Conservation (phyloP, 2,888 invertebrate species). For the Stenolophus ochropezus region DNA sequence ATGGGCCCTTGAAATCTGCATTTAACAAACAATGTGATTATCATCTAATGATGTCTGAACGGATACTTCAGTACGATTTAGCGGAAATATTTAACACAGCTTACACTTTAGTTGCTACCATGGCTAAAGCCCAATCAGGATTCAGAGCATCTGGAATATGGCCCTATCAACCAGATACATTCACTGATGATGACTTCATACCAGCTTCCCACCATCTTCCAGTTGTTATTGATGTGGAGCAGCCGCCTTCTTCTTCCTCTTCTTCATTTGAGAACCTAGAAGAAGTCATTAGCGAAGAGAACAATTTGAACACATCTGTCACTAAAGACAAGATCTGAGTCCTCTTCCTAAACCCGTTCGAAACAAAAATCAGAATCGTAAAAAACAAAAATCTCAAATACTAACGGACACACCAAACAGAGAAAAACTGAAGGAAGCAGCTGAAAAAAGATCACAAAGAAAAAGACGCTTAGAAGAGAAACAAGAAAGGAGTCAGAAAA, state of each 20-base stretch:
- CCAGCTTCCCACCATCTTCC: slow-evolving; percentile 50
- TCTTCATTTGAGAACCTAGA: background rate
- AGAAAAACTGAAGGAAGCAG: background rate
- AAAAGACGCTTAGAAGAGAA: slow-evolving; percentile 59
- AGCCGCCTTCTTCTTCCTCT: slow-evolving; percentile 33
- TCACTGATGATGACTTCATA: slow-evolving; percentile 59
- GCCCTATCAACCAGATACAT: slow-evolving; percentile 56
- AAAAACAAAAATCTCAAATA: slow-evolving; percentile 43
- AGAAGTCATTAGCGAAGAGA: background rate
- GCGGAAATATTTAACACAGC: slow-evolving; percentile 59
- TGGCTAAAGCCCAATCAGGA: slow-evolving; percentile 61
- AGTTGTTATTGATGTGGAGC: slow-evolving; percentile 50
- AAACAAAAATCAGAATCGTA: slow-evolving; percentile 17
- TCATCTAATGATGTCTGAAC: slow-evolving; percentile 58
- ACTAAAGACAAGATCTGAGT: slow-evolving; percentile 40
- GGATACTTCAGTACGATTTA: no score
- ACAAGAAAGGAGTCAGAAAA: background rate
- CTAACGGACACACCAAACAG: slow-evolving; percentile 47
- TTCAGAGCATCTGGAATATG: slow-evolving; percentile 61
- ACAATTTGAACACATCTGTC: background rate
- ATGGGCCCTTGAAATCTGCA: slow-evolving; percentile 56
- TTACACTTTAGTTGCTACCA: slow-evolving; percentile 30
- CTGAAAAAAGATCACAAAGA: background rate
- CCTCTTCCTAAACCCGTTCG: slow-evolving; percentile 11
- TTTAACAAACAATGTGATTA: slow-evolving; percentile 53